A percentile compares a stretch with the other conserved stretches of the same genome.
These are phyloP conservation scores for Anadara kagoshimensis DNA, from an alignment of 1,140 invertebrate species.

Conservation along the genomic window DNA sequence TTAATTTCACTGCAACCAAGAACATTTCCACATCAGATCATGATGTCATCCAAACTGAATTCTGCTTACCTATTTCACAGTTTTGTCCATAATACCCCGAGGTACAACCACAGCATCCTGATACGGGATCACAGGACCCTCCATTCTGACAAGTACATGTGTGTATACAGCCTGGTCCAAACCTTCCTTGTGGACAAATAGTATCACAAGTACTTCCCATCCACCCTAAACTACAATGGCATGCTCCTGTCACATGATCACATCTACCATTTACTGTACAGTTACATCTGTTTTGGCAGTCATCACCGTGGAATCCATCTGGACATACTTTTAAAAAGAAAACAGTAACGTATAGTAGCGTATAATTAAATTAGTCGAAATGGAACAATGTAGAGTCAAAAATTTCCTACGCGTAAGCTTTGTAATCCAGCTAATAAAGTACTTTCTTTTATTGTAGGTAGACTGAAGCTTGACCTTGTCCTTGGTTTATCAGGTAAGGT, in stretches of 20 bases:
- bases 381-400: no score
- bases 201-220: constrained; percentile 82
- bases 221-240: constrained; percentile 87
- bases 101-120: constrained; percentile 74
- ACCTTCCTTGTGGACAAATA: constrained; percentile 70
- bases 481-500: no score
- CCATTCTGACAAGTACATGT: constrained; percentile 85
- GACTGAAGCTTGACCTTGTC: no score
- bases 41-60: no score
- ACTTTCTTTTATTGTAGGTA: no score
- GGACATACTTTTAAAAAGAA: constrained; percentile 77
- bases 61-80: constrained; percentile 66
- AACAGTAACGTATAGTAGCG: no score
- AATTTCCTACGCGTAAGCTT: no score
- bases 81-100: constrained; percentile 72
- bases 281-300: constrained; percentile 86
- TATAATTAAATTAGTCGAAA: no score
- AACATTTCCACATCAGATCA: background rate
- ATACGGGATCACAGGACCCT: constrained; percentile 68
- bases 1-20: background rate
- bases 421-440: no score
- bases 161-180: constrained; percentile 80
- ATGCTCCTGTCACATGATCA: constrained; percentile 84
- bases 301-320: constrained; percentile 82
- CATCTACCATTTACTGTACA: constrained; percentile 90